Evolutionary conservation across 2,888 invertebrate genomes (phyloP).

Genomic region (Panzeria rudis): DNA sequence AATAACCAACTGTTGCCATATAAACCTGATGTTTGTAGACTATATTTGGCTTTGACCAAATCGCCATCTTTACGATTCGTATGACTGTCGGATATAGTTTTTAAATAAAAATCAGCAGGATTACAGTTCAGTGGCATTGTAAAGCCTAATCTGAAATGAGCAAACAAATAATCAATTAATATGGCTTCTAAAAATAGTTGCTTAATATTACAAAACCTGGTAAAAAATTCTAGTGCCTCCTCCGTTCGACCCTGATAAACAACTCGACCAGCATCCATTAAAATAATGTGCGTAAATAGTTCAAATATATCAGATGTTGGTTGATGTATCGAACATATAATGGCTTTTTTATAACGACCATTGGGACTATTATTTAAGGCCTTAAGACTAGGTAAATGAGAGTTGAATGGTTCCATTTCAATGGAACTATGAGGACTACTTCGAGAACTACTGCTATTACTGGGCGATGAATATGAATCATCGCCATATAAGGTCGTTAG

Average conservation of each 20-base stretch:
- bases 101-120: slow-evolving; percentile 93
- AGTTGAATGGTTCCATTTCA: slow-evolving; percentile 79
- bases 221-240: slow-evolving; percentile 88
- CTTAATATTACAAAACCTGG: slow-evolving; percentile 84
- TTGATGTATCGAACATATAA: slow-evolving; percentile 95
- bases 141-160: slow-evolving; percentile 86
- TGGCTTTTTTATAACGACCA: slow-evolving; percentile 85
- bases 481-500: slow-evolving; percentile 79
- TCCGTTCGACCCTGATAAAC: slow-evolving; percentile 91
- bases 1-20: slow-evolving; percentile 80
- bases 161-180: background rate
- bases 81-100: slow-evolving; percentile 85
- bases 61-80: slow-evolving; percentile 78
- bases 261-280: slow-evolving; percentile 91
- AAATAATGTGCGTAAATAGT: slow-evolving; percentile 90
- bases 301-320: slow-evolving; percentile 94
- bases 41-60: slow-evolving; percentile 78
- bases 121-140: slow-evolving; percentile 91
- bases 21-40: slow-evolving; percentile 78
- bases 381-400: slow-evolving; percentile 76
- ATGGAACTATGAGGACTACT: slow-evolving; percentile 76
- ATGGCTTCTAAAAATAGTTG: background rate
- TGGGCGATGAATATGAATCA: slow-evolving; percentile 77
- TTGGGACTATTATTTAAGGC: slow-evolving; percentile 77
- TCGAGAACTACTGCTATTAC: slow-evolving; percentile 72